A percentile compares a stretch with the other conserved stretches of the same genome.
phyloP scores from a whole-genome alignment of 1,140 invertebrate species.

The Drosophila novamexicana region DNA sequence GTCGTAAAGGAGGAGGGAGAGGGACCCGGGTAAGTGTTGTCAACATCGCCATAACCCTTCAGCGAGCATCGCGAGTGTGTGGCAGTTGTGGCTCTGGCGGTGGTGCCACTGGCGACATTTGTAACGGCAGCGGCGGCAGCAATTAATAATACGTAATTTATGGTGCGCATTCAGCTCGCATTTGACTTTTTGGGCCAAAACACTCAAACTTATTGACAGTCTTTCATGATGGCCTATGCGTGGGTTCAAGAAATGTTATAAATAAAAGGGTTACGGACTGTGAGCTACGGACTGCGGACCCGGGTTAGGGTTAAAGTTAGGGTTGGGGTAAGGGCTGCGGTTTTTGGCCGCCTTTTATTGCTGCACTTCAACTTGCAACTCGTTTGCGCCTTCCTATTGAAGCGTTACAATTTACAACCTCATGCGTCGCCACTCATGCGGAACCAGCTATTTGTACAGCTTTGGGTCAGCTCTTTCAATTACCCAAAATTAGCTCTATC shows the following conservation, averaged over 20 bases:
- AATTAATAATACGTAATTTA: slow-evolving; percentile 83
- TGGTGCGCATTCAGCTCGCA: slow-evolving; percentile 68
- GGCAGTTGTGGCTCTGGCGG: slow-evolving; percentile 30
- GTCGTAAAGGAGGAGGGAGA: not conserved
- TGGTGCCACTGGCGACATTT: slow-evolving; percentile 35
- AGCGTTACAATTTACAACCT: slow-evolving; percentile 79
- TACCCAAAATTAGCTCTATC: slow-evolving; percentile 44
- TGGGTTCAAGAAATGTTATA: slow-evolving; percentile 25
- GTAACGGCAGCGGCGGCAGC: slow-evolving; percentile 55
- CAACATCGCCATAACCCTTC: slow-evolving; percentile 75
- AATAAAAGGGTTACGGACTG: slow-evolving; percentile 60
- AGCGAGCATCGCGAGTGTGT: slow-evolving; percentile 41
- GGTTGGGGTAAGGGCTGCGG: not conserved
- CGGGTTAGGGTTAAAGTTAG: not conserved
- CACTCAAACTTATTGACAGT: slow-evolving; percentile 69
- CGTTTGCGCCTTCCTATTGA: slow-evolving; percentile 66
- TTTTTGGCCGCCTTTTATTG: slow-evolving; percentile 36
- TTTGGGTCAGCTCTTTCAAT: slow-evolving; percentile 40
- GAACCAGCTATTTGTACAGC: slow-evolving; percentile 53
- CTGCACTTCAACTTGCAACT: slow-evolving; percentile 64
- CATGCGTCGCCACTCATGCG: slow-evolving; percentile 49
- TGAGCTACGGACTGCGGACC: not conserved
- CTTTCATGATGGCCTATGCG: slow-evolving; percentile 23
- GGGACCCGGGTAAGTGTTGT: slow-evolving; percentile 45
- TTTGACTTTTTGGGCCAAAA: slow-evolving; percentile 72